Percentiles rank a stretch among this genome's conserved stretches.
These are phyloP conservation scores for Phymatocera aterrima DNA, from an alignment of 2,888 invertebrate genomes.

Conservation along the genomic window DNA sequence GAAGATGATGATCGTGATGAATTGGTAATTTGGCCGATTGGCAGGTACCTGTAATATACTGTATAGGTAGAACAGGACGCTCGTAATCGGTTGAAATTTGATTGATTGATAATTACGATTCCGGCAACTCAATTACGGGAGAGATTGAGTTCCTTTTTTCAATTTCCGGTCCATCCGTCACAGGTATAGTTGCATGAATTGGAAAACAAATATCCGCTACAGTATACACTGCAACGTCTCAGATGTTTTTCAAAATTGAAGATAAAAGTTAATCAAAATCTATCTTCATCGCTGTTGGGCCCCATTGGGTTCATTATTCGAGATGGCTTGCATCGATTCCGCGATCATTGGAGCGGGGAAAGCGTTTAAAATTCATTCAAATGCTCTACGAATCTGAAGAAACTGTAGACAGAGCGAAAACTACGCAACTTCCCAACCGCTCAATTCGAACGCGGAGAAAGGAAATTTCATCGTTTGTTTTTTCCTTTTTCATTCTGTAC, in stretches of 20 bases:
- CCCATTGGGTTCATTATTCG: background rate
- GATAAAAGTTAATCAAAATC: background rate
- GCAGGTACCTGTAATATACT: background rate
- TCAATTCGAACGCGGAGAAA: background rate
- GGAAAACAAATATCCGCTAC: background rate
- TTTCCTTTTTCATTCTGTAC: background rate
- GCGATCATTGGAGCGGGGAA: slow-evolving; percentile 33
- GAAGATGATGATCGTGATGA: too few relatives aligned
- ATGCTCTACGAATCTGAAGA: background rate
- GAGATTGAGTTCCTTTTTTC: slow-evolving; percentile 1
- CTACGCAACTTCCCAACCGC: slow-evolving; percentile 46
- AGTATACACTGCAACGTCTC: background rate
- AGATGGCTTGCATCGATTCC: slow-evolving; percentile 28
- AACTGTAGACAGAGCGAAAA: slow-evolving; percentile 47
- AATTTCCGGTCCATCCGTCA: background rate
- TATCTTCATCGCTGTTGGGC: background rate
- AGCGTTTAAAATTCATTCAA: slow-evolving; percentile 44
- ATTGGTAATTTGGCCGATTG: background rate
- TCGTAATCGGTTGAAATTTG: background rate
- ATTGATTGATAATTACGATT: background rate
- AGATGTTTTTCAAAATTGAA: background rate
- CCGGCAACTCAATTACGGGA: background rate
- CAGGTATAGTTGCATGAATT: background rate
- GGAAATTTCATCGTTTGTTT: slow-evolving; percentile 43
- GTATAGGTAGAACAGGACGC: background rate